A percentile compares a stretch with the other conserved stretches of the same genome.
Conservation (phyloP, 2,113 vertebrate species). For the Anseranas semipalmata region DNA sequence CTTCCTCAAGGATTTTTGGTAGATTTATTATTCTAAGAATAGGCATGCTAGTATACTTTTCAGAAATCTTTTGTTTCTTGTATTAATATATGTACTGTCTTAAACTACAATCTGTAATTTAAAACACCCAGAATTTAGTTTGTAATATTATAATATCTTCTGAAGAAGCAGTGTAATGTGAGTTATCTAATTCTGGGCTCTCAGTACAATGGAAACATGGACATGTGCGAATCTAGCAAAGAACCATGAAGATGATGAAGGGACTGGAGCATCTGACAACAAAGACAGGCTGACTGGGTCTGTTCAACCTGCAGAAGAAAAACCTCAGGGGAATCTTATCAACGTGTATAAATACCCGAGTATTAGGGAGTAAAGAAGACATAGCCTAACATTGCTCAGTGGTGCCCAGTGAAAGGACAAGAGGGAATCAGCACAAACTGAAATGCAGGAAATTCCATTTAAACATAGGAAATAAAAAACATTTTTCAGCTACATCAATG, state of each 20-base stretch:
- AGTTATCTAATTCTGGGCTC: background rate
- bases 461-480: background rate
- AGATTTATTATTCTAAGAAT: background rate
- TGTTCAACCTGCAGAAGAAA: background rate
- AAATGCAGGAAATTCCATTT: background rate
- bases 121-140: background rate
- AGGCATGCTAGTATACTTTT: background rate
- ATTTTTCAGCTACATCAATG: background rate
- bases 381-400: background rate
- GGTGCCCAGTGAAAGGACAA: background rate
- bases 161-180: background rate
- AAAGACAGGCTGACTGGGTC: background rate
- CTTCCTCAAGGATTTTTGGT: background rate
- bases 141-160: background rate
- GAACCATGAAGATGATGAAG: background rate
- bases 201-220: background rate
- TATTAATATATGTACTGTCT: background rate
- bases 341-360: background rate
- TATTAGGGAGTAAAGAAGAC: background rate
- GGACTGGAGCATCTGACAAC: background rate
- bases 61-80: background rate
- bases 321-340: background rate
- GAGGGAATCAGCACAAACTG: background rate
- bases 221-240: background rate
- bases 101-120: background rate